These are phyloP conservation scores for Enoplosus armatus DNA, from an alignment of 2,797 vertebrate genomes.

Conservation along the genomic window DNA sequence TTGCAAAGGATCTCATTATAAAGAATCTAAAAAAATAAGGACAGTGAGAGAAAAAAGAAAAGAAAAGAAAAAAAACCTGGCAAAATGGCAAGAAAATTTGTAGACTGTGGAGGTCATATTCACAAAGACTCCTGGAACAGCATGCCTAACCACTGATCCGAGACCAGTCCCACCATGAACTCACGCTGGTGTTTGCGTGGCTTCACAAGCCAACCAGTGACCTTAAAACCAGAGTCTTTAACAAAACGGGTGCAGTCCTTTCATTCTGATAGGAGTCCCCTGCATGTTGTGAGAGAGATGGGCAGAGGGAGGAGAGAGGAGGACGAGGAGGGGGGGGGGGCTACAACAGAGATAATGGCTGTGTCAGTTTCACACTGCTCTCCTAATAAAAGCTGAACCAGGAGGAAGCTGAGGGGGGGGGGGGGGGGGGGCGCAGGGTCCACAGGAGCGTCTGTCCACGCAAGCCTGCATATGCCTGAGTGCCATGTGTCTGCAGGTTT, in stretches of 20 bases:
- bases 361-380: conserved; percentile 76
- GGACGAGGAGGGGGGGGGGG: conserved; percentile 32
- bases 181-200: conserved; percentile 45
- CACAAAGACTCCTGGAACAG: background rate
- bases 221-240: conserved; percentile 41
- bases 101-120: conserved; percentile 7
- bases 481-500: background rate
- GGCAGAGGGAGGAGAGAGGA: background rate
- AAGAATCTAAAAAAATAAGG: conserved; percentile 31
- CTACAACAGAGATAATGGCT: conserved; percentile 59
- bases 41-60: background rate
- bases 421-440: conserved; percentile 12
- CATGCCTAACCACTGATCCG: conserved; percentile 24
- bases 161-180: conserved; percentile 35
- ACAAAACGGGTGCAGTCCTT: conserved; percentile 35
- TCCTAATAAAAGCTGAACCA: conserved; percentile 76
- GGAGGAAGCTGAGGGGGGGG: conserved; percentile 68
- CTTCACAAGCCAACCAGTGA: conserved; percentile 45
- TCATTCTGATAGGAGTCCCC: conserved; percentile 43
- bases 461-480: background rate
- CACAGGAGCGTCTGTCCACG: background rate
- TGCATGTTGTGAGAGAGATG: conserved; percentile 51
- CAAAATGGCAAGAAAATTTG: background rate
- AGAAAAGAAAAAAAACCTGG: background rate
- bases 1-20: conserved; percentile 6